These are phyloP conservation scores for Ephialtes manifestator DNA, from an alignment of 2,888 invertebrate genomes.

Conservation along the genomic window DNA sequence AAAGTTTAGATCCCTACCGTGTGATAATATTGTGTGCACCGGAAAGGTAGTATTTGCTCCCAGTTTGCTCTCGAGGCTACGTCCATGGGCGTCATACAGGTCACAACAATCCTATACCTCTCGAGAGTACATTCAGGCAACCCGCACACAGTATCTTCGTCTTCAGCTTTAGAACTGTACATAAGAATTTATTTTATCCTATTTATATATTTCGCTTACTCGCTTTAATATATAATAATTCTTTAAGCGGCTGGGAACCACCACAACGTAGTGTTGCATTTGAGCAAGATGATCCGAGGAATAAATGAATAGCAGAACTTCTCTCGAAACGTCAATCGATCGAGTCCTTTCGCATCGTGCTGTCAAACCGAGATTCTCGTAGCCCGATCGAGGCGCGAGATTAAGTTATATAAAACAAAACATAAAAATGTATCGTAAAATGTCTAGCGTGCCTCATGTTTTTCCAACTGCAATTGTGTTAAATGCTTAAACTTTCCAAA, in stretches of 20 bases:
- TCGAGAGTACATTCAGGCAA: constrained; percentile 35
- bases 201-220: constrained; percentile 30
- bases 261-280: no score
- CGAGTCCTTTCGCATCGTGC: no score
- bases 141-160: constrained; percentile 31
- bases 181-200: constrained; percentile 58
- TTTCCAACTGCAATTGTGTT: no score
- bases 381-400: no score
- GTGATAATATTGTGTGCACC: constrained; percentile 82
- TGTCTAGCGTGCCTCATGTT: no score
- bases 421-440: no score
- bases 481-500: no score
- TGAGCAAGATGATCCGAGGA: no score
- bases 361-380: no score
- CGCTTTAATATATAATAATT: background rate
- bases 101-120: constrained; percentile 38
- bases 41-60: constrained; percentile 76
- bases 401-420: no score
- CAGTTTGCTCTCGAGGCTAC: constrained; percentile 42
- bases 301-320: no score
- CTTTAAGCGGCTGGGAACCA: background rate
- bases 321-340: no score
- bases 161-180: constrained; percentile 51
- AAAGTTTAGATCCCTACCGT: constrained; percentile 80
- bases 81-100: constrained; percentile 26